phyloP scores from a whole-genome alignment of 2,797 vertebrate species.

The Pteronotus mesoamericanus region DNA sequence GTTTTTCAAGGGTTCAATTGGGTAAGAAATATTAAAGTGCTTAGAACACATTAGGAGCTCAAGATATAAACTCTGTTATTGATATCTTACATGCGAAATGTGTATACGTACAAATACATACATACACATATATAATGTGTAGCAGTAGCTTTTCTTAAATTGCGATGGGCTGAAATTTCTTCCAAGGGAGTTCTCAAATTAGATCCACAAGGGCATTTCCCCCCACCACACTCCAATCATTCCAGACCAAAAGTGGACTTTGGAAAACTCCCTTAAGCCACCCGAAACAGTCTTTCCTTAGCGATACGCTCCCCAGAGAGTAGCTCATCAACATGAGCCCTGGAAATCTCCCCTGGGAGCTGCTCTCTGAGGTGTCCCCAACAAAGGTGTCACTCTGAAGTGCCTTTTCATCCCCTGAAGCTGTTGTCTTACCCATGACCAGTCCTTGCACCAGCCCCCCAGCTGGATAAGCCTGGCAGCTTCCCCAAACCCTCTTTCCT shows the following conservation, averaged over 20 bases:
- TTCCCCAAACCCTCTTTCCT: not conserved
- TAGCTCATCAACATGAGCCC: not conserved
- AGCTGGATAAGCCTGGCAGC: not conserved
- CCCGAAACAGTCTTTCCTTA: not conserved
- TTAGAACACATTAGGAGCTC: not conserved
- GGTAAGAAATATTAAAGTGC: not conserved
- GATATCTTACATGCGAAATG: not conserved
- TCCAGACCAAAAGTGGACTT: not conserved
- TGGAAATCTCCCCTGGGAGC: not conserved
- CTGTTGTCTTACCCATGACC: not conserved
- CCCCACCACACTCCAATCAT: accelerated
- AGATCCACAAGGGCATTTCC: not conserved
- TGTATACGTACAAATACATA: accelerated
- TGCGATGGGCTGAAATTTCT: not conserved
- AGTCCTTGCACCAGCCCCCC: not conserved
- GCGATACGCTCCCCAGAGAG: not conserved
- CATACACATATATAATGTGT: not conserved
- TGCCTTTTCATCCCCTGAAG: not conserved
- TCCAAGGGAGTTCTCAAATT: not conserved
- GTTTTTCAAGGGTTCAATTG: not conserved
- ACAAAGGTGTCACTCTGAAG: slow-evolving; percentile 20
- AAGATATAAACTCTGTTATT: not conserved
- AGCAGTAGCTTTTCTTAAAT: not conserved
- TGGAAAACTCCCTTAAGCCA: not conserved
- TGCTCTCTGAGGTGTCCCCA: not conserved